Evolutionary conservation across 2,797 vertebrate species (phyloP), one percentile per base, ranked within the genome.

Genomic region (Crax fasciolata): DNA sequence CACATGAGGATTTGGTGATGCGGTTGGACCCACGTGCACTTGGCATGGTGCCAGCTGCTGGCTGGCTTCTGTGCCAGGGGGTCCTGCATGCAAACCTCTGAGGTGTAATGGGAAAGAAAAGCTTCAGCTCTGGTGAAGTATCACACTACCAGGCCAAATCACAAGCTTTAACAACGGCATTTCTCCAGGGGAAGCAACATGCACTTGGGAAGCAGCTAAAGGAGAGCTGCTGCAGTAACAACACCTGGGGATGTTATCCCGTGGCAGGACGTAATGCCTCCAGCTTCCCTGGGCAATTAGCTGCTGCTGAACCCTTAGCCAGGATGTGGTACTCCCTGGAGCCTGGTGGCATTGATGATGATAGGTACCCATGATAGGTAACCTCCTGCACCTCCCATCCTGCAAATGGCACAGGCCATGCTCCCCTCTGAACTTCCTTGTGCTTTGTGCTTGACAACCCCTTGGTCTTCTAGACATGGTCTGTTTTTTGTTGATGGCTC

Each of bases 331-430:
- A 3, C 27, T 76, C 35, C 32, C 23, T 54, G 24, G 75, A 86
- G n/a, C 28, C 30, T 21, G 11, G 8, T 30, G 73, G 27, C 9
- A 35, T 59, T 57, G 30, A 32, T 76, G 63, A 63, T 63, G 63
- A 35, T 55, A 88, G 46, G 67, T 14, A 19, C 13, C 23, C 71
- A n/a, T 54, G 62, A n/a, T 25, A 39, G 21, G 39, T 59, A 21
- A 48, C 20, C 75, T 73, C 30, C 76, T 32, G 21, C 8, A 48
- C 3, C 6, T 74, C 28, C 58, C n/a, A 59, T 15, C 38, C 41
- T 59, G 11, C 27, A 52, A 76, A 55, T 24, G 49, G 13, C 21
- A 44, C 30, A 62, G 51, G 48, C 32, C 41, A 4, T 0, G 0
- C 24, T 67, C 61, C 13, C 55, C 7, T 86, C n/a, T 81, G 62